phyloP scores from a whole-genome alignment of 2,888 invertebrate genomes.

The Caenorhabditis sp. region DNA sequence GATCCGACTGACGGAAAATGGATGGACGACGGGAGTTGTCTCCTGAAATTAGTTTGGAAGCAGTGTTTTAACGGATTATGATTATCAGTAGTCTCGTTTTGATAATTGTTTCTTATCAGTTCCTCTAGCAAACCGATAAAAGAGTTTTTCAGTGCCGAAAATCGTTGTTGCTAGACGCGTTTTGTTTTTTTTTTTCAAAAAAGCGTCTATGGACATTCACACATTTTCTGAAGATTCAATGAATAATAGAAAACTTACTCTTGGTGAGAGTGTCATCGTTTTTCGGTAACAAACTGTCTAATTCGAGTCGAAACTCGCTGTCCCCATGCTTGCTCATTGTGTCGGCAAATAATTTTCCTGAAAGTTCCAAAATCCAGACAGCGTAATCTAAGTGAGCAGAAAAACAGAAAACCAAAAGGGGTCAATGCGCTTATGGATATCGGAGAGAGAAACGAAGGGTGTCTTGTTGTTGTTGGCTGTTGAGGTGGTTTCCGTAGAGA shows the following conservation, averaged over 20 bases:
- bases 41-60: constrained; percentile 7
- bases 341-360: not conserved
- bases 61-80: not conserved
- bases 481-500: constrained; percentile 43
- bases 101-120: constrained; percentile 11
- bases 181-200: too few relatives aligned
- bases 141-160: not conserved
- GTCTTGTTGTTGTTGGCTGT: constrained; percentile 14
- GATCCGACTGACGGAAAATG: constrained; percentile 21
- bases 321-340: constrained; percentile 41
- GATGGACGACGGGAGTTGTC: constrained; percentile 31
- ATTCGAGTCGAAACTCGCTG: constrained; percentile 37
- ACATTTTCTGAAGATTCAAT: not conserved
- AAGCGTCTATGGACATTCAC: too few relatives aligned
- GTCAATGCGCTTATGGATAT: not conserved
- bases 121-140: too few relatives aligned
- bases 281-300: constrained; percentile 23
- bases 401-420: not conserved
- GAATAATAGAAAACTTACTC: constrained; percentile 41
- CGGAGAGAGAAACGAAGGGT: not conserved
- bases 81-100: not conserved
- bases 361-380: not conserved
- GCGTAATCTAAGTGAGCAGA: not conserved
- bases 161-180: too few relatives aligned
- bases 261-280: constrained; percentile 26